phyloP scores from a whole-genome alignment of 2,888 invertebrate species.

The Resseliella maxima region DNA sequence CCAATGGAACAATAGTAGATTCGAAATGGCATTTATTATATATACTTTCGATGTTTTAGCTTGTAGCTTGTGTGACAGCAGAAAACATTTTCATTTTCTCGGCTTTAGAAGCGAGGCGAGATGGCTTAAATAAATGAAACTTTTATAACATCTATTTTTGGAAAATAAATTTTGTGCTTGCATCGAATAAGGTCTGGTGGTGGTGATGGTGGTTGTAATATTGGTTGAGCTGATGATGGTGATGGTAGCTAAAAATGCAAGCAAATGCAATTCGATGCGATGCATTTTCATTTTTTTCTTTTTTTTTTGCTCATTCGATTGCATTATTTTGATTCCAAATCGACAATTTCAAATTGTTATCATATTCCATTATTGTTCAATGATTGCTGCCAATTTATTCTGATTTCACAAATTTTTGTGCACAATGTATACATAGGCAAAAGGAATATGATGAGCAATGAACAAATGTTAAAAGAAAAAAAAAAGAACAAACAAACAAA shows the following conservation, averaged over 20 bases:
- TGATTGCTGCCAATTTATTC: not conserved
- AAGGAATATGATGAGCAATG: not conserved
- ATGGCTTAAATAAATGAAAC: slow-evolving; percentile 33
- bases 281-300: not conserved
- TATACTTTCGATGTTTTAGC: not conserved
- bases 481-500: not conserved
- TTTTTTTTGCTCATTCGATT: not conserved
- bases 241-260: too few relatives aligned
- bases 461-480: too few relatives aligned
- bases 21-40: not conserved
- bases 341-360: not conserved
- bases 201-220: not conserved
- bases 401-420: not conserved
- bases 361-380: not conserved
- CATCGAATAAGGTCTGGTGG: not conserved
- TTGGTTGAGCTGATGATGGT: not conserved
- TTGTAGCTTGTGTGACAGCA: not conserved
- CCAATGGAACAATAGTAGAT: not conserved
- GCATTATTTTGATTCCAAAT: not conserved
- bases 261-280: too few relatives aligned
- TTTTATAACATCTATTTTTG: slow-evolving; percentile 23
- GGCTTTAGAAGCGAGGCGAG: not conserved
- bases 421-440: too few relatives aligned
- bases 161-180: not conserved
- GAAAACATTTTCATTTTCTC: not conserved